phyloP scores from a whole-genome alignment of 2,888 invertebrate species.

The Alloscopus bannaensis region DNA sequence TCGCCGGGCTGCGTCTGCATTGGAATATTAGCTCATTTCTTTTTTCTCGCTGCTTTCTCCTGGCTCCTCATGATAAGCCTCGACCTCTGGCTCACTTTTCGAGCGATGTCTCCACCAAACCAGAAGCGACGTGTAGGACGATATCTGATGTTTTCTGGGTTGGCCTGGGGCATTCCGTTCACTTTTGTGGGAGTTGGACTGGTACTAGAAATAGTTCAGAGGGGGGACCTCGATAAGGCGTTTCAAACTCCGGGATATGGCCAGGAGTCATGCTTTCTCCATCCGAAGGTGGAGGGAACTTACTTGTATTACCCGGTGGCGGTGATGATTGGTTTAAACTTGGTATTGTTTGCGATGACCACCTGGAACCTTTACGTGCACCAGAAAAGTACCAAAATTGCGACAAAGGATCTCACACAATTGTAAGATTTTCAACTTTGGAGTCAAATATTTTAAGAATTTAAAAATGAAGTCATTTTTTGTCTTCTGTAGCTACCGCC shows the following conservation, averaged over 20 bases:
- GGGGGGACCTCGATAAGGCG: too few species aligned
- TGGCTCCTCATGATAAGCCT: constrained; percentile 74
- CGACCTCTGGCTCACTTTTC: constrained; percentile 74
- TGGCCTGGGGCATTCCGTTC: constrained; percentile 68
- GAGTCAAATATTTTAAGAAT: background rate
- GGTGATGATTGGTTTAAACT: constrained; percentile 58
- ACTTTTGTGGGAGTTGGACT: constrained; percentile 51
- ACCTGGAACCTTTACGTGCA: constrained; percentile 64
- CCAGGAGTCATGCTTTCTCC: constrained; percentile 57
- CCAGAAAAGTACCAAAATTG: constrained; percentile 66
- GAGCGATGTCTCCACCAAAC: constrained; percentile 65
- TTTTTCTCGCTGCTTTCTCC: constrained; percentile 73
- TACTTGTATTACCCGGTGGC: constrained; percentile 69
- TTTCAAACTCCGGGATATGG: constrained; percentile 69
- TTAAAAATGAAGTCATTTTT: constrained; percentile 1
- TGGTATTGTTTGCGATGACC: constrained; percentile 66
- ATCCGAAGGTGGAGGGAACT: constrained; percentile 55
- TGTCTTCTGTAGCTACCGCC: constrained; percentile 53
- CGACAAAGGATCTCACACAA: constrained; percentile 65
- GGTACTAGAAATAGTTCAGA: constrained; percentile 46
- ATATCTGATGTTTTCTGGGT: constrained; percentile 57
- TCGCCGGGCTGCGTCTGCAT: constrained; percentile 67
- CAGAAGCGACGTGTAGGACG: constrained; percentile 49
- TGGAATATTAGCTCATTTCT: constrained; percentile 70
- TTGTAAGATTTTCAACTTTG: constrained; percentile 53